A percentile compares a stretch with the other conserved stretches of the same genome.
phyloP scores from a whole-genome alignment of 2,797 vertebrate species.

The Valencia hispanica region DNA sequence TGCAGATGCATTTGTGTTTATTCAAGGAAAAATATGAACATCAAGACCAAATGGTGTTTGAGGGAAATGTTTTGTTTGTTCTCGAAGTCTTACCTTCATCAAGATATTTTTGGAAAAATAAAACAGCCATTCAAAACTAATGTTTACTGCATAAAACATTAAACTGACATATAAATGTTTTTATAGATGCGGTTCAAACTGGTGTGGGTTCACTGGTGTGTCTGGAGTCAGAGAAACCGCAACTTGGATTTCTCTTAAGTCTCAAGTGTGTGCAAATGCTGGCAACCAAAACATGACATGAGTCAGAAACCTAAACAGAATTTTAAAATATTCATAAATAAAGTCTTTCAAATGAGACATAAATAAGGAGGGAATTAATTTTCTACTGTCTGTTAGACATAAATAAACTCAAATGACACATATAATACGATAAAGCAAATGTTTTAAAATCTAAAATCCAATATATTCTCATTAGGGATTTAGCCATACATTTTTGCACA shows the following conservation, averaged over 20 bases:
- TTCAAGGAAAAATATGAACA: slow-evolving; percentile 67
- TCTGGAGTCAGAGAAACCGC: slow-evolving; percentile 19
- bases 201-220: slow-evolving; percentile 11
- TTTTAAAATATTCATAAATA: slow-evolving; percentile 19
- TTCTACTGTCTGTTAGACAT: background rate
- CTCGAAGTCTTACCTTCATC: slow-evolving; percentile 62
- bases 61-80: slow-evolving; percentile 73
- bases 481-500: background rate
- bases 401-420: slow-evolving; percentile 12
- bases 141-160: slow-evolving; percentile 16
- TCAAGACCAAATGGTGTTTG: slow-evolving; percentile 68
- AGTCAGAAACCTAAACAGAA: slow-evolving; percentile 29
- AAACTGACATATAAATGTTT: slow-evolving; percentile 18
- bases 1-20: slow-evolving; percentile 79
- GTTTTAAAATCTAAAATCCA: background rate
- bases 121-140: slow-evolving; percentile 68
- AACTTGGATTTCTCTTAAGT: slow-evolving; percentile 21
- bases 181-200: slow-evolving; percentile 15
- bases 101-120: slow-evolving; percentile 78
- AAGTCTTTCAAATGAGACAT: slow-evolving; percentile 17
- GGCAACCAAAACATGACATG: slow-evolving; percentile 19
- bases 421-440: slow-evolving; percentile 1
- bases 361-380: slow-evolving; percentile 9
- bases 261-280: slow-evolving; percentile 24
- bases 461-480: background rate